phyloP scores from a whole-genome alignment of 30 jellyfish, hydroid and myxozoan species.

The Turritopsis rubra region DNA sequence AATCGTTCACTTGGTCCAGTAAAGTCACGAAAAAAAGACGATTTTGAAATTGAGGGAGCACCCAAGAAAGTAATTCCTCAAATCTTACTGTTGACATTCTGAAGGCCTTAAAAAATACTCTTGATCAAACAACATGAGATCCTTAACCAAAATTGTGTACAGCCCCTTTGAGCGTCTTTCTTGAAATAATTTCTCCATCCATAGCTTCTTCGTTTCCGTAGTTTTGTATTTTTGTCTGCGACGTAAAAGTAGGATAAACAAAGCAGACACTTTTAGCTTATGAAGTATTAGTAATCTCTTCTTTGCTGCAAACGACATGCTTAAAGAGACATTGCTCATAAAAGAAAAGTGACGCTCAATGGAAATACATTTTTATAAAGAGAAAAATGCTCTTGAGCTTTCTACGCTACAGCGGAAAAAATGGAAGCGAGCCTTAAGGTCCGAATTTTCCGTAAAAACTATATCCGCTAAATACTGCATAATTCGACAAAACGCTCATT shows the following conservation, averaged over 20 bases:
- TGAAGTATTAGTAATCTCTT: neutral
- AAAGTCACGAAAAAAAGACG: conserved; percentile 1
- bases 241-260: conserved; percentile 6
- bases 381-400: conserved; percentile 8
- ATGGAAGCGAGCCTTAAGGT: conserved; percentile 12
- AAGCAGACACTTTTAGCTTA: conserved; percentile 2
- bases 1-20: conserved; percentile 19
- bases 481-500: no score
- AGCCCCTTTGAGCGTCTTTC: conserved; percentile 42
- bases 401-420: neutral
- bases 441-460: no score
- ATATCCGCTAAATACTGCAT: no score
- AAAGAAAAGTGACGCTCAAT: conserved; percentile 6
- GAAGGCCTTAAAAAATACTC: neutral
- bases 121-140: conserved; percentile 38
- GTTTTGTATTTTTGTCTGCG: conserved; percentile 9
- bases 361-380: neutral
- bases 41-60: conserved; percentile 8
- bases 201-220: conserved; percentile 11
- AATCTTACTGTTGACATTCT: conserved; percentile 1
- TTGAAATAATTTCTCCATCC: conserved; percentile 39
- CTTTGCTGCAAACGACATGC: neutral
- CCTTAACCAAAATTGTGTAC: conserved; percentile 24
- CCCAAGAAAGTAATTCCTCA: conserved; percentile 20
- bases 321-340: neutral